phyloP scores from a whole-genome alignment of 2,888 invertebrate species.

The Ypsolopha sequella region DNA sequence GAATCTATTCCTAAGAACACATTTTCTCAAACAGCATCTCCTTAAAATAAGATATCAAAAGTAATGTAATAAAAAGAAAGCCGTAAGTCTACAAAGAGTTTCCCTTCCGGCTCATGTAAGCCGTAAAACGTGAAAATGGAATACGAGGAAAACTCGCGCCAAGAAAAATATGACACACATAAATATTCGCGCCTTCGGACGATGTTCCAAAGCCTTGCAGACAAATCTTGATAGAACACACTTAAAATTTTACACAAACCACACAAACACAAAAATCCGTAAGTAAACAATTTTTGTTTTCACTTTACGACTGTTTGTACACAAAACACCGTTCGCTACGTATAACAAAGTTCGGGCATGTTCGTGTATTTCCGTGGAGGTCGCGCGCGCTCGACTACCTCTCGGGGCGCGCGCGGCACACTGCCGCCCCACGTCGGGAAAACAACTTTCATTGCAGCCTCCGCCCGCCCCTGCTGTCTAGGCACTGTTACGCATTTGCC shows the following conservation, averaged over 20 bases:
- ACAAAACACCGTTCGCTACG: background rate
- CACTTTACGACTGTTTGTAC: no score
- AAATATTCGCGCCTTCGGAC: conserved; percentile 45
- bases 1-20: background rate
- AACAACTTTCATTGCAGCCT: conserved; percentile 47
- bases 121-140: conserved; percentile 42
- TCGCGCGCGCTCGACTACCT: conserved; percentile 13
- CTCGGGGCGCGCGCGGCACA: conserved; percentile 42
- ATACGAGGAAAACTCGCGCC: conserved; percentile 37
- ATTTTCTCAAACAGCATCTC: background rate
- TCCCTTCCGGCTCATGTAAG: conserved; percentile 37
- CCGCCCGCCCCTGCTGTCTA: conserved; percentile 35
- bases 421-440: conserved; percentile 47
- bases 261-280: background rate
- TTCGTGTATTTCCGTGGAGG: conserved; percentile 16
- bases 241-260: background rate
- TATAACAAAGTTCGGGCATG: background rate
- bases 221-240: conserved; percentile 27
- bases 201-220: conserved; percentile 37
- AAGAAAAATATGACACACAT: conserved; percentile 49
- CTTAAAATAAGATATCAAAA: conserved; percentile 1
- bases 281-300: no score
- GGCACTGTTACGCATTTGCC: conserved; percentile 34
- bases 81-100: conserved; percentile 30
- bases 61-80: conserved; percentile 40